Evolutionary conservation across 2,113 vertebrate species (phyloP), one percentile per base, ranked within the genome.

Genomic region (Rhinolophus ferrumequinum): DNA sequence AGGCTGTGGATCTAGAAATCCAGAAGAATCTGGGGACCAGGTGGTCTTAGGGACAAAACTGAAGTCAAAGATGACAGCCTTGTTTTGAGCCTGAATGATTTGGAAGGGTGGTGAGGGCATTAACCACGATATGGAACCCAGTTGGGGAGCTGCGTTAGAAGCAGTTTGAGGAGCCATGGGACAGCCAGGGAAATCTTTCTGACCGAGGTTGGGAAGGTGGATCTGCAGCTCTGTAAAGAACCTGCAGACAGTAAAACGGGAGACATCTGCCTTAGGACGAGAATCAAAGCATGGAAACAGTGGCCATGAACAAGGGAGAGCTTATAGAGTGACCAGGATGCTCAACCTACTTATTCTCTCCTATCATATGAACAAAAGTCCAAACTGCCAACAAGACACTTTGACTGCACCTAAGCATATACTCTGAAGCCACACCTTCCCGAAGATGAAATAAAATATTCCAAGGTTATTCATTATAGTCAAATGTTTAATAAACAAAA

Each of bases 301-400:
- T n/a, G 0, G 11, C 8, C 22, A 0, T n/a, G 50, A 21, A 30
- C 22, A 3, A n/a, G 44, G 21, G 19, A 24, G 0, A 80, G 30
- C 26, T 28, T 5, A 5, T 3, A n/a, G 52, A 41, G 44, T 58
- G 41, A 22, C 41, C 26, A 8, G 50, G 21, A 6, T 26, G 19
- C 26, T 52, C 9, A 56, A 12, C 50, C 24, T 35, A 35, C 30
- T 15, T 2, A 6, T 82, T 67, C 7, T 67, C 50, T 22, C 50
- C 50, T 64, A 1, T 67, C 38, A 60, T 16, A 26, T 1, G 26
- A 13, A 30, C 41, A 12, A 9, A 58, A 88, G 58, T 38, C 67
- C 33, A 66, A 54, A 72, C 6, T 16, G 18, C 10, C 58, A 21
- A 26, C 3, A 14, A 58, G 3, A 1, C 0, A 10, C 73, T 85